Base-by-base conservation (phyloP, 2,797 vertebrate genomes). In the Tachyglossus aculeatus region DNA sequence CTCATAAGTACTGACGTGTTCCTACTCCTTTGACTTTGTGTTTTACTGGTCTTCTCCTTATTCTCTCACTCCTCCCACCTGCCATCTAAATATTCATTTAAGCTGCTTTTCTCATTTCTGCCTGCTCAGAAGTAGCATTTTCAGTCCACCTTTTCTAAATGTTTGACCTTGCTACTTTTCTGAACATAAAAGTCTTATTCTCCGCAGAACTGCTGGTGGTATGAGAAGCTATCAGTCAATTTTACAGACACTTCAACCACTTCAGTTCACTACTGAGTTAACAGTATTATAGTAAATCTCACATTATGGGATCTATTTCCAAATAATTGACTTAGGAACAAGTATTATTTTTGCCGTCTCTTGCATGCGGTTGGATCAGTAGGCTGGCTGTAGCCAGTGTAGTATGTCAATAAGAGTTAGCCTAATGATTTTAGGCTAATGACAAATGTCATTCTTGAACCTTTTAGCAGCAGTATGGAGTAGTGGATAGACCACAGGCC, bases 241-340 rank as follows among this genome's bases (percentile, higher is more conserved):
- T 92, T 91, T 91, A 92, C 86, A 85, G 85, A 89, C 63, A 72
- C 87, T 82, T 25, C 88, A 88, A 89, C 88, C 80, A 81, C 69
- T 88, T 90, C 88, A 80, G 50, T 88, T 87, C 86, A 82, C 84
- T 82, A 61, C 77, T 59, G 66, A 89, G 74, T 88, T 89, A 89
- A 88, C 36, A 74, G 67, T 80, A 84, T 75, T 72, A 76, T 74
- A 83, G 59, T 81, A 83, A 78, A 85, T 87, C 83, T 87, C 84
- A 25, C 66, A 70, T 88, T 86, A 85, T 73, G 3, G 1, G 9
- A 79, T 88, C 82, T 88, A 48, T 80, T 91, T 88, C 80, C 83
- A 89, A 89, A 86, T 88, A 86, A 91, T 81, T 91, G 82, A 86
- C 87, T 86, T 73, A 77, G 78, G 53, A 85, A 43, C 45, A 80